Conservation (phyloP, 2,113 vertebrate species). For the Leucosticte australis region DNA sequence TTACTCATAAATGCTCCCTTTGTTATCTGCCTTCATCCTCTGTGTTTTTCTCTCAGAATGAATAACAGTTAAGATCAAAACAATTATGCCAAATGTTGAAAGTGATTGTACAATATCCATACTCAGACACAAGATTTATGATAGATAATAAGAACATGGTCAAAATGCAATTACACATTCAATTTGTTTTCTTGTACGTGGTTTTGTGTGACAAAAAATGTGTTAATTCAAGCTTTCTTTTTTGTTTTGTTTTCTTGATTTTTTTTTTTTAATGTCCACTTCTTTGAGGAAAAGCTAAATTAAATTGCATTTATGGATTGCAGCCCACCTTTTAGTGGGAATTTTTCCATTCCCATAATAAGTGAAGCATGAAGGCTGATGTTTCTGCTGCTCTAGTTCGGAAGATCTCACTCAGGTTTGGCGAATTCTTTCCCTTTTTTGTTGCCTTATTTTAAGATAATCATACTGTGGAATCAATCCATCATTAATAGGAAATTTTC, state of each 20-base stretch:
- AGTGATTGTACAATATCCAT: background rate
- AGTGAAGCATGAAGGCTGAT: background rate
- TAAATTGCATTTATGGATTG: background rate
- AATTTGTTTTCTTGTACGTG: background rate
- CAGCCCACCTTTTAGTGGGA: background rate
- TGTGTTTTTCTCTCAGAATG: slow-evolving; percentile 5
- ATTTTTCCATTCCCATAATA: background rate
- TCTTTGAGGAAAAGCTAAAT: background rate
- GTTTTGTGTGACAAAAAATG: background rate
- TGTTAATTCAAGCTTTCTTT: background rate
- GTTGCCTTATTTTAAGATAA: background rate
- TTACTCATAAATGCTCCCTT: slow-evolving; percentile 28
- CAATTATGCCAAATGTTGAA: slow-evolving; percentile 1
- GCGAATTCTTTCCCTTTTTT: background rate
- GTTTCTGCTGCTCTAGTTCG: background rate
- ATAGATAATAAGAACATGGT: background rate
- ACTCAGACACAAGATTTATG: background rate
- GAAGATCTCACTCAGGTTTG: background rate
- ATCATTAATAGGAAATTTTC: background rate
- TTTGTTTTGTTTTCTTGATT: background rate
- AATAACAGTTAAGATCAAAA: slow-evolving; percentile 31
- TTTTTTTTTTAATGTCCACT: background rate
- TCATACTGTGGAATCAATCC: background rate
- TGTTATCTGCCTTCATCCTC: background rate
- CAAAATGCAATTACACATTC: slow-evolving; percentile 22